A percentile compares a stretch with the other conserved stretches of the same genome.
phyloP scores from a whole-genome alignment of 2,113 vertebrate genomes.

The Penelope pileata region DNA sequence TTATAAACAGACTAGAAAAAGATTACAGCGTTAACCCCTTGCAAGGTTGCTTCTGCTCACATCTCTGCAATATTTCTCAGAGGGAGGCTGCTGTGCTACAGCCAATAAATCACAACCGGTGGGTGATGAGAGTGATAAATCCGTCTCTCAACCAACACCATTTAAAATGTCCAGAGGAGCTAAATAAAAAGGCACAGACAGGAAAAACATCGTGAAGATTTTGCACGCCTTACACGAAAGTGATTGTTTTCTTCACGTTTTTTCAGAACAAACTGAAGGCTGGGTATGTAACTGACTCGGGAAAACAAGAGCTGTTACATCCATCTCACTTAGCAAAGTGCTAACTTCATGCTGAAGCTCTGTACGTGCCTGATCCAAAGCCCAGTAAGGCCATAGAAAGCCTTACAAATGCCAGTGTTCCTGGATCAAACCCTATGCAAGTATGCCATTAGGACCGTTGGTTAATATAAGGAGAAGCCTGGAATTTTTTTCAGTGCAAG shows the following conservation, averaged over 20 bases:
- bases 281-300: background rate
- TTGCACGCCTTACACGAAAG: slow-evolving; percentile 28
- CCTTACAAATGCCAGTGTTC: background rate
- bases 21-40: slow-evolving; percentile 77
- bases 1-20: slow-evolving; percentile 58
- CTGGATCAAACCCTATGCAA: background rate
- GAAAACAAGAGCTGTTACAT: background rate
- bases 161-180: background rate
- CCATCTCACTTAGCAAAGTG: background rate
- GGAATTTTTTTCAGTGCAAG: background rate
- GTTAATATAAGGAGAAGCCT: background rate
- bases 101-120: background rate
- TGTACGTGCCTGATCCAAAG: background rate
- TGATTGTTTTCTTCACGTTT: slow-evolving; percentile 40
- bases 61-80: background rate
- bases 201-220: slow-evolving; percentile 10
- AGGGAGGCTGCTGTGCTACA: background rate
- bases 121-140: slow-evolving; percentile 20
- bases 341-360: background rate
- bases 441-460: background rate
- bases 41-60: background rate
- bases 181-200: slow-evolving; percentile 25
- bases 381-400: background rate
- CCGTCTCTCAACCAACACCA: background rate
- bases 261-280: background rate